These are phyloP conservation scores for Puffinus mauretanicus DNA, from an alignment of 2,113 vertebrate species.

Conservation along the genomic window DNA sequence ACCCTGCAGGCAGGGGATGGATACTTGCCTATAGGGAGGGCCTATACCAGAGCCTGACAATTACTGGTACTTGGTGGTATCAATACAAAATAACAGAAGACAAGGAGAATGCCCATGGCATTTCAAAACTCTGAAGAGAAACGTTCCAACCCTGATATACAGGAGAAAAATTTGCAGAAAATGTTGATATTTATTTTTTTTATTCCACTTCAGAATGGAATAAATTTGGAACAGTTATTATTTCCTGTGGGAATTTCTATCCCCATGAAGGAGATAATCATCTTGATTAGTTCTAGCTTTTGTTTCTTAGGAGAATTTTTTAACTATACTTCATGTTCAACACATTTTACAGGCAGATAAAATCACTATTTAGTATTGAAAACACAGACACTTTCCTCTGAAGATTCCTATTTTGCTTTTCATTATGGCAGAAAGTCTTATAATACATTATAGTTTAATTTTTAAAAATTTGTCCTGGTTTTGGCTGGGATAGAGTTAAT, in stretches of 20 bases:
- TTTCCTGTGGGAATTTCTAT: background rate
- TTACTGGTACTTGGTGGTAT: too few relatives aligned
- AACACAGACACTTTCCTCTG: background rate
- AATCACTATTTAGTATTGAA: background rate
- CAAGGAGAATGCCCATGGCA: rapidly evolving
- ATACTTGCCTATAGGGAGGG: rapidly evolving
- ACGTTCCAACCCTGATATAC: background rate
- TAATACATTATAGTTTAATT: background rate
- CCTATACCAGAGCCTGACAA: too few relatives aligned
- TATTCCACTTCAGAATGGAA: background rate
- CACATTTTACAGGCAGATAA: background rate
- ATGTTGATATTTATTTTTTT: background rate
- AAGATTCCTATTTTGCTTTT: background rate
- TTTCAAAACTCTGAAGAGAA: background rate
- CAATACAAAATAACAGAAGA: background rate
- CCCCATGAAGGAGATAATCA: background rate
- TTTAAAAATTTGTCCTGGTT: background rate
- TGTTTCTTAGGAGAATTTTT: background rate
- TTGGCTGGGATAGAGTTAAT: too few relatives aligned
- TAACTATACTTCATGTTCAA: background rate
- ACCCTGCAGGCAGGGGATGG: background rate
- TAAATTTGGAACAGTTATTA: background rate
- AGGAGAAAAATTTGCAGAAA: background rate
- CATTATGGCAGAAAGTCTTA: background rate
- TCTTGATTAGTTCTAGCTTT: background rate